phyloP scores from a whole-genome alignment of 2,888 invertebrate species.

The Trichopoda pennipes region DNA sequence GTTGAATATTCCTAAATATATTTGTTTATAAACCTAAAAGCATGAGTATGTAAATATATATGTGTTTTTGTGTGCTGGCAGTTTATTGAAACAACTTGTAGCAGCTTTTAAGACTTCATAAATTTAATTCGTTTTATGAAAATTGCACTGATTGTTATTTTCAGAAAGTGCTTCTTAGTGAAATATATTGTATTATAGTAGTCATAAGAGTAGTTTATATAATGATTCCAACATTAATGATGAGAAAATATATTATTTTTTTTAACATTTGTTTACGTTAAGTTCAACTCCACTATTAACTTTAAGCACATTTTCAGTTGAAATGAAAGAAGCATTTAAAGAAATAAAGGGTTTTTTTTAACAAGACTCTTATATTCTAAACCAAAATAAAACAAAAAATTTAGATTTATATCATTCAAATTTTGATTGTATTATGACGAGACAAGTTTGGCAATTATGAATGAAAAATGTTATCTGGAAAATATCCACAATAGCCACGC shows the following conservation, averaged over 20 bases:
- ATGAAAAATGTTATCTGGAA: too few relatives aligned
- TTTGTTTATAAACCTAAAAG: neutral
- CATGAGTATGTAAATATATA: neutral
- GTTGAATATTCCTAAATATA: neutral
- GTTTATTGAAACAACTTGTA: conserved; percentile 28
- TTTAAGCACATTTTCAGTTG: too few relatives aligned
- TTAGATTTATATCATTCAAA: too few relatives aligned
- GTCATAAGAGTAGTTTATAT: neutral
- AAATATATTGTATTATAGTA: conserved; percentile 8
- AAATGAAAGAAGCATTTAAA: too few relatives aligned
- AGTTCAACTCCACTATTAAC: too few relatives aligned
- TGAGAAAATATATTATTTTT: neutral
- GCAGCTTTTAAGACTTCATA: conserved; percentile 54
- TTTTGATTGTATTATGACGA: too few relatives aligned
- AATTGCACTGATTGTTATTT: conserved; percentile 55
- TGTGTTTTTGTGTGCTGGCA: conserved; percentile 1
- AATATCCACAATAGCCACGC: too few relatives aligned
- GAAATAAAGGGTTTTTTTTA: too few relatives aligned
- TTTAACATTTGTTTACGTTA: too few relatives aligned
- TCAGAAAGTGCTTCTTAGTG: conserved; percentile 8
- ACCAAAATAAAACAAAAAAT: too few relatives aligned
- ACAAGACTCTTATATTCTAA: too few relatives aligned
- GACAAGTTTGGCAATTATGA: too few relatives aligned
- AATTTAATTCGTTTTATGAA: conserved; percentile 55
- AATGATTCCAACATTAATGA: neutral